Conservation (phyloP, 2,888 invertebrate species). For the Archips crataeganus region DNA sequence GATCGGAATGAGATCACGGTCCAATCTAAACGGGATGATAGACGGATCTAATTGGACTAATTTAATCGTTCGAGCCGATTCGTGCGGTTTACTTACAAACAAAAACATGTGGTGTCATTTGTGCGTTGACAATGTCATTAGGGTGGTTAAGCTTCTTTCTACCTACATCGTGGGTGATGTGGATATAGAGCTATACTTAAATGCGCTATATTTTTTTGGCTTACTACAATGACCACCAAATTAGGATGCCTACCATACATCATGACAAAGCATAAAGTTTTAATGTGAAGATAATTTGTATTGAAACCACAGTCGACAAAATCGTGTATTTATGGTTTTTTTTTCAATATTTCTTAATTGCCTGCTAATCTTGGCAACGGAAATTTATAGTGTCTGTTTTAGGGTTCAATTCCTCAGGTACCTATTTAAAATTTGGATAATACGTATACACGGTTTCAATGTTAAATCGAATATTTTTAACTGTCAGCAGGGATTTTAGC, state of each 20-base stretch:
- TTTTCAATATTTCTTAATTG: conserved; percentile 20
- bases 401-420: neutral
- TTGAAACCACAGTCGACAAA: conserved; percentile 11
- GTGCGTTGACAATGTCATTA: conserved; percentile 22
- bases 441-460: too few relatives aligned
- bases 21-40: conserved; percentile 68
- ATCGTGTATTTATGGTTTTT: conserved; percentile 6
- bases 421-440: too few relatives aligned
- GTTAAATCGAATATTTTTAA: too few relatives aligned
- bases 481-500: too few relatives aligned
- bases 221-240: neutral
- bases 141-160: neutral
- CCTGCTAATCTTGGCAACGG: conserved; percentile 17
- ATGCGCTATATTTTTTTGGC: neutral
- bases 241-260: neutral
- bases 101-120: conserved; percentile 21
- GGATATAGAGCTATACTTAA: neutral
- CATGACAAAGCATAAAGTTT: neutral
- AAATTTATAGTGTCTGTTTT: neutral
- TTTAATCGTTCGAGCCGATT: conserved; percentile 50
- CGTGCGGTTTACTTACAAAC: conserved; percentile 26
- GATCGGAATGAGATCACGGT: conserved; percentile 82
- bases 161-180: neutral
- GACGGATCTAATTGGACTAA: conserved; percentile 66
- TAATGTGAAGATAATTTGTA: conserved; percentile 31